These are phyloP conservation scores for Dipodomys stephensi DNA, from an alignment of 2,113 vertebrate species.

Conservation along the genomic window DNA sequence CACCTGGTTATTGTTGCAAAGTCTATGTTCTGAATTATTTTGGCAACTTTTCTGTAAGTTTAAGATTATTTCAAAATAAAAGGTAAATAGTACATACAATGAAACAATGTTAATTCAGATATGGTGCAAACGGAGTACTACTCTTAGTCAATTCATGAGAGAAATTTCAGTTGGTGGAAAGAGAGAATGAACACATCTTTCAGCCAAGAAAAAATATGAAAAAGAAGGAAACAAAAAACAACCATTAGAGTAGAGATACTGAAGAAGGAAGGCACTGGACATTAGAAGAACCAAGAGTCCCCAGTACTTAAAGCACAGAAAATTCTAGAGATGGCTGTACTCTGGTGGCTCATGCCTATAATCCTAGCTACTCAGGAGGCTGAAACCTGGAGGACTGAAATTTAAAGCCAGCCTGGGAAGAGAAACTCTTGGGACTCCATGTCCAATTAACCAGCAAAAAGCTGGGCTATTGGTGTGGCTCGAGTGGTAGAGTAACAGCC, in stretches of 20 bases:
- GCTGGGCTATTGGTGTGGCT: too few relatives aligned
- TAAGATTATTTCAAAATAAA: constrained; percentile 53
- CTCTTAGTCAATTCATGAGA: background rate
- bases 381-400: too few relatives aligned
- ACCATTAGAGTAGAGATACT: background rate
- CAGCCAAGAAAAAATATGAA: background rate
- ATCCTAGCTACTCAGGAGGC: too few relatives aligned
- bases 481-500: too few relatives aligned
- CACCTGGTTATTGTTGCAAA: background rate
- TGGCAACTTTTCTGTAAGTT: constrained; percentile 44
- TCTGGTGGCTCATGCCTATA: too few relatives aligned
- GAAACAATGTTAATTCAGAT: constrained; percentile 33
- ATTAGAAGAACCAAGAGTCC: background rate
- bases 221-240: background rate
- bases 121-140: background rate
- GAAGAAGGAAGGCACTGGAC: background rate
- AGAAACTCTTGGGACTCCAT: too few relatives aligned
- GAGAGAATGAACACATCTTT: background rate
- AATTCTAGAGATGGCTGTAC: too few relatives aligned
- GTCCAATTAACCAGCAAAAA: too few relatives aligned
- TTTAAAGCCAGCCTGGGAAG: too few relatives aligned
- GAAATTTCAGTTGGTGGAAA: constrained; percentile 44
- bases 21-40: background rate
- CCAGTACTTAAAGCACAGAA: too few relatives aligned
- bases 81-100: background rate